Base-by-base conservation (phyloP, 2,113 vertebrate genomes). In the Burhinus oedicnemus region DNA sequence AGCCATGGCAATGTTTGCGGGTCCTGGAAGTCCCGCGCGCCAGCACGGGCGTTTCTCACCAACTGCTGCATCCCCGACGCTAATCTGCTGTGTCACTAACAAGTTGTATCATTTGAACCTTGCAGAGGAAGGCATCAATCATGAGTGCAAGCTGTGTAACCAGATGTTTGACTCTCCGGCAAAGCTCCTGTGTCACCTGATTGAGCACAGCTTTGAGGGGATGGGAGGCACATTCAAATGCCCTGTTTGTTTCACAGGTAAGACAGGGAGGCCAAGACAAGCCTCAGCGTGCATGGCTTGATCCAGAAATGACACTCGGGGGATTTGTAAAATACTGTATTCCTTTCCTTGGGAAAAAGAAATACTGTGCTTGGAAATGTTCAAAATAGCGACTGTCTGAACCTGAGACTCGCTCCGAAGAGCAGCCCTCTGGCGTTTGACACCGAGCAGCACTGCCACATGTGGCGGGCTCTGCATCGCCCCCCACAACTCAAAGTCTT, bases 121-220 rank as follows among this genome's bases (percentile, higher is more conserved):
- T 99, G 98, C 99, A 99, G 99, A 99, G 98, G 99, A 99, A 99
- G 99, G 99, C 98, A 99, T 99, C 99, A 99, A 99, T 99, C 99
- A 99, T n/a, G 99, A 99, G 98, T 99, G 99, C 99, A 99, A 99
- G 99, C 99, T 99, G 99, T 99, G 99, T 98, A 99, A 99, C 99
- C 99, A 99, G 99, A 99, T 99, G 99, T 99, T 99, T 98, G 99
- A 99, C 98, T 99, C 99, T 97, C 99, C 99, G 68, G 99, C 99
- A 98, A 99, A 99, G 98, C 99, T 99, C 97, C 98, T 99, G 94
- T 99, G 99, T 98, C 99, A 99, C 99, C 99, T 99, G 99, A 99
- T 99, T 95, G 99, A 99, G 98, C 99, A 99, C 98, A 99, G 99
- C 99, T 99, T 99, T 62, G 99, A 99, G 99, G 99, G 99, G 98